Percentiles rank a stretch among this genome's conserved stretches.
phyloP scores from a whole-genome alignment of 2,888 invertebrate species.

The Ornithoptera priamus region DNA sequence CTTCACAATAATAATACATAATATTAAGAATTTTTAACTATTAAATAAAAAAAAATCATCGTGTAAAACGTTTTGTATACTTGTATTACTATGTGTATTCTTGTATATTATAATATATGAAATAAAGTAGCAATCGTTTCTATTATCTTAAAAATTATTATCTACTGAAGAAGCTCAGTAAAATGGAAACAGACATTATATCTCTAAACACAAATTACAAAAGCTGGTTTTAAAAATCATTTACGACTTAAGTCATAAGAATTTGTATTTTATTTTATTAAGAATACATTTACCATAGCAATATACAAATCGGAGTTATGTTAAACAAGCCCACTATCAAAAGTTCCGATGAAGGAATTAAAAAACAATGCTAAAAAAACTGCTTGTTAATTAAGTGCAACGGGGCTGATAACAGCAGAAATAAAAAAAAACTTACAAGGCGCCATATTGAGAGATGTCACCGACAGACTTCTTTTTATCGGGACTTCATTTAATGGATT shows the following conservation, averaged over 20 bases:
- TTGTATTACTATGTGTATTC: too few species aligned
- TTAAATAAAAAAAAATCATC: too few species aligned
- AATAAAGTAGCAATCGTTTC: neutral
- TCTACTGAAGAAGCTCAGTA: neutral
- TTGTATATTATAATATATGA: neutral
- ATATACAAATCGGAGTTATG: slow-evolving; percentile 5
- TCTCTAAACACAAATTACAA: neutral
- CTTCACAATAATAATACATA: too few species aligned
- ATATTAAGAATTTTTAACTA: too few species aligned
- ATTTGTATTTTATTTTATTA: slow-evolving; percentile 6
- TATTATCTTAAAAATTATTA: neutral
- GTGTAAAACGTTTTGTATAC: too few species aligned
- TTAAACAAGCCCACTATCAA: slow-evolving; percentile 9
- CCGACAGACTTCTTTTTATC: slow-evolving; percentile 38
- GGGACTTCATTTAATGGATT: slow-evolving; percentile 20
- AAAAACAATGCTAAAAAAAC: neutral
- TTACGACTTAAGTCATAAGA: slow-evolving; percentile 23
- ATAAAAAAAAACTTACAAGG: slow-evolving; percentile 45
- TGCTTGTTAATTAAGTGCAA: slow-evolving; percentile 22
- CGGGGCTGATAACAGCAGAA: slow-evolving; percentile 39
- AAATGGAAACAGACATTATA: neutral
- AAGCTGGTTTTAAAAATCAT: neutral
- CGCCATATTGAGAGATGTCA: slow-evolving; percentile 47
- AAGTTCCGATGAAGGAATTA: neutral
- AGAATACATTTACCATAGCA: slow-evolving; percentile 3